These are phyloP conservation scores for Parambassis ranga DNA, from an alignment of 2,797 vertebrate genomes.

Conservation along the genomic window DNA sequence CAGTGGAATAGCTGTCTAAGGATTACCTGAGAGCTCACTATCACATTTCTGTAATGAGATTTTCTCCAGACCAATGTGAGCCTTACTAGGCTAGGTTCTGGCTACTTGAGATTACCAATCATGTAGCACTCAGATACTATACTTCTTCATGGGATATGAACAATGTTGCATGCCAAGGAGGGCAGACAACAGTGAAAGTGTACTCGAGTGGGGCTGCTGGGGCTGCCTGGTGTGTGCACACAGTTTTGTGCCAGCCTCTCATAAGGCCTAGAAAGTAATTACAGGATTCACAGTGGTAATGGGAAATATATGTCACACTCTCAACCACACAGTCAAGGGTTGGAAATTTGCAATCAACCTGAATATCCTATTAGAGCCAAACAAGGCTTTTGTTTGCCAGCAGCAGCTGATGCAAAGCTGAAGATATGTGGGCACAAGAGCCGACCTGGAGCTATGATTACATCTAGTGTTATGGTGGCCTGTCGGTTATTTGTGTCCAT, in stretches of 20 bases:
- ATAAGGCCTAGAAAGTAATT: constrained; percentile 72
- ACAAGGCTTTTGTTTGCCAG: constrained; percentile 33
- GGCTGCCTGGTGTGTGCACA: constrained; percentile 14
- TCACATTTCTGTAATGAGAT: constrained; percentile 22
- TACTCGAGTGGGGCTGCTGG: constrained; percentile 19
- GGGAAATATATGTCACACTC: constrained; percentile 73
- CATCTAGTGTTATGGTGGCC: constrained; percentile 28
- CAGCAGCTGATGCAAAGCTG: constrained; percentile 20
- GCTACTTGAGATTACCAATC: constrained; percentile 25
- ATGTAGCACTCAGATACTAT: constrained; percentile 7
- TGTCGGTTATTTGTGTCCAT: constrained; percentile 44
- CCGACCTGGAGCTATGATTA: constrained; percentile 36
- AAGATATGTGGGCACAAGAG: constrained; percentile 30
- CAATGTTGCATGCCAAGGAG: constrained; percentile 15
- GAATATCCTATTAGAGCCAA: constrained; percentile 66
- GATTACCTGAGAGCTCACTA: constrained; percentile 13
- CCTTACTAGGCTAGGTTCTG: not conserved
- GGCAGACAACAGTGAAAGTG: constrained; percentile 32
- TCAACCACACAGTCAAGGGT: constrained; percentile 55
- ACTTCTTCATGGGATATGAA: constrained; percentile 21
- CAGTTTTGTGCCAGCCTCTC: constrained; percentile 55
- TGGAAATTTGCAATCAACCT: constrained; percentile 64
- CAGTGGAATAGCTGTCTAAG: constrained; percentile 12
- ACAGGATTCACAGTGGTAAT: constrained; percentile 72
- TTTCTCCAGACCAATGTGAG: constrained; percentile 21